A percentile compares a stretch with the other conserved stretches of the same genome.
Evolutionary conservation across 35 echinoderm and acorn worm species (phyloP).

Genomic region (Anneissia japonica): DNA sequence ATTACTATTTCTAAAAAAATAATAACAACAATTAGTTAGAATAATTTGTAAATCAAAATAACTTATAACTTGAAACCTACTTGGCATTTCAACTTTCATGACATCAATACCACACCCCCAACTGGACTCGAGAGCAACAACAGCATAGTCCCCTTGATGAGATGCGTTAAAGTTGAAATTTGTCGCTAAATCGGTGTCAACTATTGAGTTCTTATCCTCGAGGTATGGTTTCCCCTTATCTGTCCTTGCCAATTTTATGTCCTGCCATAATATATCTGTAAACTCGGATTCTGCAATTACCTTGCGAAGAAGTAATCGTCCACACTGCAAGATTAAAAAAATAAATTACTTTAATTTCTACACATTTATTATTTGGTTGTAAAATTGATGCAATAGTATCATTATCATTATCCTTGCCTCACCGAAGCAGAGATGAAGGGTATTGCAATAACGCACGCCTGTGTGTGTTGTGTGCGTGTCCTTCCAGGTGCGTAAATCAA

Average conservation of each 20-base stretch:
- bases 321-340: constrained; percentile 31
- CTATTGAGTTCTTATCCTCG: background rate
- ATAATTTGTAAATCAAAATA: no score
- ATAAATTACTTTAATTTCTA: background rate
- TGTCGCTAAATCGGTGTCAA: background rate
- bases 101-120: constrained; percentile 82
- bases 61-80: no score
- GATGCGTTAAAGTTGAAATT: constrained; percentile 86
- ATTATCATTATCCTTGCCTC: no score
- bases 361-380: no score
- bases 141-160: constrained; percentile 78
- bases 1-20: no score
- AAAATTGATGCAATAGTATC: no score
- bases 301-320: constrained; percentile 70
- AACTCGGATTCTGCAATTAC: constrained; percentile 54
- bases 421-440: no score
- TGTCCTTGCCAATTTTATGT: constrained; percentile 68
- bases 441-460: no score
- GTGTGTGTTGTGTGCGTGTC: no score
- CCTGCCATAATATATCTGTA: constrained; percentile 58
- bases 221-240: constrained; percentile 93
- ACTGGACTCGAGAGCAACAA: constrained; percentile 64
- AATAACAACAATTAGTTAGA: no score
- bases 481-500: no score
- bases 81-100: constrained; percentile 74